Conservation (phyloP, 2,888 invertebrate species). For the Hesperia comma region DNA sequence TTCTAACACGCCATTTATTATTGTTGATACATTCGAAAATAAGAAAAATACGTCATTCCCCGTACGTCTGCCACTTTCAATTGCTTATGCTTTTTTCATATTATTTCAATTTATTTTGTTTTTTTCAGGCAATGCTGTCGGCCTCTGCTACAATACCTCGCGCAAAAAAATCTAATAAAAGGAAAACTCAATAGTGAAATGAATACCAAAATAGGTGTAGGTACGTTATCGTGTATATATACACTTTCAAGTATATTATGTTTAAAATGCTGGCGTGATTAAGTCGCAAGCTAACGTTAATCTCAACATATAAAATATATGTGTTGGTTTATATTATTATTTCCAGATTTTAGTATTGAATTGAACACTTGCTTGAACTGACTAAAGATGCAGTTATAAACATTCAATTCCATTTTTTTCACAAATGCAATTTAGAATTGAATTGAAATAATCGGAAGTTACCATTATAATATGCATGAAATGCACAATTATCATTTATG, state of each 20-base stretch:
- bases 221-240: slow-evolving; percentile 39
- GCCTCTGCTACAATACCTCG: slow-evolving; percentile 89
- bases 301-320: not conserved
- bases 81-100: slow-evolving; percentile 64
- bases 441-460: slow-evolving; percentile 24
- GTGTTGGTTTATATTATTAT: not conserved
- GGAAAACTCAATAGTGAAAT: slow-evolving; percentile 83
- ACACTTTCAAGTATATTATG: not conserved
- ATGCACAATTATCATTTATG: slow-evolving; percentile 54
- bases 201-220: slow-evolving; percentile 47
- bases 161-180: slow-evolving; percentile 89
- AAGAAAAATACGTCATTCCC: no score
- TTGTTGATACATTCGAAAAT: no score
- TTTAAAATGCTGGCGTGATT: slow-evolving; percentile 32
- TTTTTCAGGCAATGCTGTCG: slow-evolving; percentile 86
- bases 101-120: slow-evolving; percentile 71
- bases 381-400: not conserved
- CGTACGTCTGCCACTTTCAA: not conserved
- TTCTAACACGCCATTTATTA: not conserved
- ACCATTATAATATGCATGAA: slow-evolving; percentile 58
- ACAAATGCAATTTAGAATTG: slow-evolving; percentile 7
- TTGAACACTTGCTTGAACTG: not conserved
- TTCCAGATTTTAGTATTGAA: not conserved
- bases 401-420: not conserved
- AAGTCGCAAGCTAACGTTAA: slow-evolving; percentile 24